A percentile compares a stretch with the other conserved stretches of the same genome.
Evolutionary conservation across 2,797 vertebrate species (phyloP).

Genomic region (Neostethus bicornis): DNA sequence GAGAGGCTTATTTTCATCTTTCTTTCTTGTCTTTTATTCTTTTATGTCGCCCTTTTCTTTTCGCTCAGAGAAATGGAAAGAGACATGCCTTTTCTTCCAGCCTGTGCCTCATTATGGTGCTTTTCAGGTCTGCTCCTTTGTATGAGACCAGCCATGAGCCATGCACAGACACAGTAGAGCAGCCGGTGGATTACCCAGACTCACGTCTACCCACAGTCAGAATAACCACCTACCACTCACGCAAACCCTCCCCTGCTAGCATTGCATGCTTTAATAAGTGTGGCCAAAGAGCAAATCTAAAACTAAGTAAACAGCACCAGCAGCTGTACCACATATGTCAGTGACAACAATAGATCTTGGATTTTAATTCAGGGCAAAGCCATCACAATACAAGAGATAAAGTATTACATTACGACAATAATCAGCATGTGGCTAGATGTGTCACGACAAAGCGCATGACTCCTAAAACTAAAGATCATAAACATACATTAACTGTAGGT

Average conservation of each 20-base stretch:
- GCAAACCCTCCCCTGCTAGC: slow-evolving; percentile 49
- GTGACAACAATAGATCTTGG: slow-evolving; percentile 57
- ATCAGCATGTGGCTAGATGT: slow-evolving; percentile 48
- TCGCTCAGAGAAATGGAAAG: slow-evolving; percentile 74
- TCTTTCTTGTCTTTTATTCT: slow-evolving; percentile 72
- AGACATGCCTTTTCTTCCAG: slow-evolving; percentile 77
- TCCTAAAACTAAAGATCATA: slow-evolving; percentile 40
- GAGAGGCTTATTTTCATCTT: slow-evolving; percentile 77
- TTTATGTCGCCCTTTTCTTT: slow-evolving; percentile 77
- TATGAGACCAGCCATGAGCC: slow-evolving; percentile 59
- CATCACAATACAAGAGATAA: slow-evolving; percentile 49
- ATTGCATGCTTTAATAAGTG: slow-evolving; percentile 70
- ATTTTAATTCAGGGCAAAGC: slow-evolving; percentile 46
- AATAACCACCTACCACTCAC: slow-evolving; percentile 49
- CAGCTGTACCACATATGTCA: slow-evolving; percentile 57
- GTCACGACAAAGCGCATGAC: slow-evolving; percentile 36
- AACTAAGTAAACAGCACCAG: slow-evolving; percentile 62
- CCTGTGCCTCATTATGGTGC: slow-evolving; percentile 71
- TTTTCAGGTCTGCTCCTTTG: slow-evolving; percentile 77
- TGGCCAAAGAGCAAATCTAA: slow-evolving; percentile 62
- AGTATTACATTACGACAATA: slow-evolving; percentile 43
- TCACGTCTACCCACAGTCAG: slow-evolving; percentile 51
- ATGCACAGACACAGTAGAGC: slow-evolving; percentile 56
- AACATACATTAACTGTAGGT: slow-evolving; percentile 39
- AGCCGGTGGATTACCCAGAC: slow-evolving; percentile 70